A percentile compares a stretch with the other conserved stretches of the same genome.
These are phyloP conservation scores for Gastrophryne carolinensis DNA, from an alignment of 2,797 vertebrate species.

Conservation along the genomic window DNA sequence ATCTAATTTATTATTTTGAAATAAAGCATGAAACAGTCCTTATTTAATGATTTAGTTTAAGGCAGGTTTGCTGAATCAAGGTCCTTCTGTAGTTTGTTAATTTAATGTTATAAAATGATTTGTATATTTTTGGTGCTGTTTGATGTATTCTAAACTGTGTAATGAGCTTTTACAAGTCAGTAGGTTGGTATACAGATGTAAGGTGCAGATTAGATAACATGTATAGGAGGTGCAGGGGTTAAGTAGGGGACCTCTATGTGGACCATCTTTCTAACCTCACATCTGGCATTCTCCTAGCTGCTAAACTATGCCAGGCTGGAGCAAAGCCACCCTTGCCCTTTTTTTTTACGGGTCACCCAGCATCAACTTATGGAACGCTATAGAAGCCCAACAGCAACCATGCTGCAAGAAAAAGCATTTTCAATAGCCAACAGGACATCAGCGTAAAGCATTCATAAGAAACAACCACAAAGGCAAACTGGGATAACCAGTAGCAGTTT, in stretches of 20 bases:
- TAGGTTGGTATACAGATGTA: constrained; percentile 40
- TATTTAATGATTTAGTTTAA: too few species aligned
- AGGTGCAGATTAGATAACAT: constrained; percentile 47
- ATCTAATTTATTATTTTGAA: too few species aligned
- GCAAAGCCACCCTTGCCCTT: neutral
- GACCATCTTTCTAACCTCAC: constrained; percentile 29
- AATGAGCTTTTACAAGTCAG: constrained; percentile 29
- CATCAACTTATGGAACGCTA: constrained; percentile 15
- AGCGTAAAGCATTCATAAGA: neutral
- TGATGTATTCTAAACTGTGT: neutral
- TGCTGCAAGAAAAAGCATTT: neutral
- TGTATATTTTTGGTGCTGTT: too few species aligned
- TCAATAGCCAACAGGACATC: neutral
- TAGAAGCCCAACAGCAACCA: neutral
- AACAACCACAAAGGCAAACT: neutral
- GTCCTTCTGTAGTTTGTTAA: too few species aligned
- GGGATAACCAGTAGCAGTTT: constrained; percentile 7
- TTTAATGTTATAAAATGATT: too few species aligned
- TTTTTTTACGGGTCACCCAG: constrained; percentile 41
- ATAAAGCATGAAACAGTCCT: too few species aligned
- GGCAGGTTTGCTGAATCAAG: too few species aligned
- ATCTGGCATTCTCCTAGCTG: constrained; percentile 17
- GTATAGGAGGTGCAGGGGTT: constrained; percentile 35
- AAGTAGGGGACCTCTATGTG: constrained; percentile 13
- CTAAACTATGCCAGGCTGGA: neutral